Evolutionary conservation across 2,797 vertebrate species (phyloP).

Genomic region (Cottoperca gobio): DNA sequence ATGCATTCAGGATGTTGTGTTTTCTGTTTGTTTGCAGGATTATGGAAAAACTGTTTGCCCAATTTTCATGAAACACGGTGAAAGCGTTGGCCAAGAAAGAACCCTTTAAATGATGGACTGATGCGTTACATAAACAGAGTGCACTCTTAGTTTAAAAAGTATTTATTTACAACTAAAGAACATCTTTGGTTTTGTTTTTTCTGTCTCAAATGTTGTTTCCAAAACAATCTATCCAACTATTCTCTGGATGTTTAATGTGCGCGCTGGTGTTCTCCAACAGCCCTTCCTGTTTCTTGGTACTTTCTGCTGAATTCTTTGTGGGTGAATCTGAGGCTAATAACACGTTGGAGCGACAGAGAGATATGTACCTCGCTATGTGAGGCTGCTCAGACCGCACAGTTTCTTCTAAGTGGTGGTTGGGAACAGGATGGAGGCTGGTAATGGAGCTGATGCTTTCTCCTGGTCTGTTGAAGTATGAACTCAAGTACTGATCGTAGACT

Average conservation of each 20-base stretch:
- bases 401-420: slow-evolving; percentile 37
- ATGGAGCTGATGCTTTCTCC: slow-evolving; percentile 16
- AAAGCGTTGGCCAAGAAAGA: too few relatives aligned
- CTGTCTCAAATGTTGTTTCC: neutral
- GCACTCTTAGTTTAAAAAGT: too few relatives aligned
- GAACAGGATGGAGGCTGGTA: slow-evolving; percentile 32
- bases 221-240: neutral
- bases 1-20: too few relatives aligned
- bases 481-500: neutral
- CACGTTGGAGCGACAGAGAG: neutral
- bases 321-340: slow-evolving; percentile 23
- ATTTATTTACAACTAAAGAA: neutral
- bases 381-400: slow-evolving; percentile 10
- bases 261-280: neutral
- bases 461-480: neutral
- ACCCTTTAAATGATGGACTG: too few relatives aligned
- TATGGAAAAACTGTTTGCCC: neutral
- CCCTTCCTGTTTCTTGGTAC: neutral
- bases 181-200: neutral
- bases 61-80: too few relatives aligned
- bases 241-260: neutral
- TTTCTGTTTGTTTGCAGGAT: too few relatives aligned
- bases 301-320: slow-evolving; percentile 28
- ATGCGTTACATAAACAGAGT: too few relatives aligned
- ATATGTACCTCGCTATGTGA: neutral